Evolutionary conservation across 2,888 invertebrate species (phyloP).

Genomic region (Rhingia rostrata): DNA sequence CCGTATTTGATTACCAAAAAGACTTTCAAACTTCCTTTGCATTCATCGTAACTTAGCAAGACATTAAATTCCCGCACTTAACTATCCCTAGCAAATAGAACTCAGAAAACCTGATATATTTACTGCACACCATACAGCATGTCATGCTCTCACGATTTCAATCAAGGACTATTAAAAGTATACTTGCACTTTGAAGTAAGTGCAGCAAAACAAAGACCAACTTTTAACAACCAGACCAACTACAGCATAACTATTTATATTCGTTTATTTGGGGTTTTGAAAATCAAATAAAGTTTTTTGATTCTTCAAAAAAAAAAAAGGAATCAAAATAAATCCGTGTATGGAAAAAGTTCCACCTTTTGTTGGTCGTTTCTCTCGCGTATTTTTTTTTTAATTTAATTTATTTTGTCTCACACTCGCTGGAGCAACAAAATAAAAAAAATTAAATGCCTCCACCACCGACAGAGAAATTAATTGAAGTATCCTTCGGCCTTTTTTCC

Average conservation of each 20-base stretch:
- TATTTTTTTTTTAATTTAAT: conserved; percentile 55
- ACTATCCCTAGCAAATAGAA: conserved; percentile 32
- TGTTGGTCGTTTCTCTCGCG: conserved; percentile 44
- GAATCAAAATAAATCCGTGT: background rate
- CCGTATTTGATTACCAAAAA: conserved; percentile 52
- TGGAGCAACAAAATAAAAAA: background rate
- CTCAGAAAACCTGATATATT: conserved; percentile 6
- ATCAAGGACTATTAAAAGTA: conserved; percentile 54
- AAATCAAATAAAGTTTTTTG: conserved; percentile 32
- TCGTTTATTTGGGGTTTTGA: background rate
- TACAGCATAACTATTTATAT: no score
- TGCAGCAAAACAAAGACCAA: conserved; percentile 56
- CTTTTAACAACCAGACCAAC: conserved; percentile 52
- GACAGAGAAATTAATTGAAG: conserved; percentile 64
- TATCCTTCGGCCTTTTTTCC: conserved; percentile 59
- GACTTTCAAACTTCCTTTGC: conserved; percentile 22
- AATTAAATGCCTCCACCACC: conserved; percentile 45
- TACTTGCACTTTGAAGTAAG: conserved; percentile 50
- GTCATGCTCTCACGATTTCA: conserved; percentile 10
- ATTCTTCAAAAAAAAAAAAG: conserved; percentile 11
- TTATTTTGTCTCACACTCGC: conserved; percentile 41
- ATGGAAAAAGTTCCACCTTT: conserved; percentile 61
- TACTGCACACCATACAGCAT: conserved; percentile 1
- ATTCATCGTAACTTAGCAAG: conserved; percentile 41
- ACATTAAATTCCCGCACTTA: conserved; percentile 47